Percentiles rank a stretch among this genome's conserved stretches.
phyloP scores from a whole-genome alignment of 2,797 vertebrate species.

The Aplochiton taeniatus region DNA sequence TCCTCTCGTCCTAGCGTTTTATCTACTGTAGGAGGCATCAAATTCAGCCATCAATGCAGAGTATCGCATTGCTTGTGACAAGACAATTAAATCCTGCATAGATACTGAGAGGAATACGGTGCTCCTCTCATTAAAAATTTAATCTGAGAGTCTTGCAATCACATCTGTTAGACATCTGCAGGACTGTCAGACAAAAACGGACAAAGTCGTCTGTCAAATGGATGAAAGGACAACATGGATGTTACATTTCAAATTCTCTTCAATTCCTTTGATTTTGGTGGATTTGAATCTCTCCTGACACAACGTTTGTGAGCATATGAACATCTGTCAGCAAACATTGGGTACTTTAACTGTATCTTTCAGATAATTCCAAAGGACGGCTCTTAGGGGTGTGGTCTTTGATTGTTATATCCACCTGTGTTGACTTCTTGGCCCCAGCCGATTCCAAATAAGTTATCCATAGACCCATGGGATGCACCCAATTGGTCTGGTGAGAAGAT shows the following conservation, averaged over 20 bases:
- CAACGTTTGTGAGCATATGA: no score
- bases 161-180: constrained; percentile 57
- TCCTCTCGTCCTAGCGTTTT: constrained; percentile 49
- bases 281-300: no score
- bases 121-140: constrained; percentile 63
- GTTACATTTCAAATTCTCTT: no score
- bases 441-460: no score
- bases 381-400: no score
- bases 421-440: no score
- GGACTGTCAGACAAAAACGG: constrained; percentile 31
- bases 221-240: background rate
- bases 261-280: no score
- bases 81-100: constrained; percentile 62
- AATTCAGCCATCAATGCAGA: constrained; percentile 54
- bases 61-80: constrained; percentile 54
- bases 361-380: no score
- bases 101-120: constrained; percentile 37
- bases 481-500: no score
- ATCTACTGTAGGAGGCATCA: constrained; percentile 63
- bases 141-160: constrained; percentile 52
- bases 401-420: no score
- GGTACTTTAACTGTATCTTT: background rate
- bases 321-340: background rate
- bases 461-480: no score
- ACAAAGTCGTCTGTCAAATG: constrained; percentile 43